These are phyloP conservation scores for Anoplopoma fimbria DNA, from an alignment of 2,113 vertebrate genomes.

Conservation along the genomic window DNA sequence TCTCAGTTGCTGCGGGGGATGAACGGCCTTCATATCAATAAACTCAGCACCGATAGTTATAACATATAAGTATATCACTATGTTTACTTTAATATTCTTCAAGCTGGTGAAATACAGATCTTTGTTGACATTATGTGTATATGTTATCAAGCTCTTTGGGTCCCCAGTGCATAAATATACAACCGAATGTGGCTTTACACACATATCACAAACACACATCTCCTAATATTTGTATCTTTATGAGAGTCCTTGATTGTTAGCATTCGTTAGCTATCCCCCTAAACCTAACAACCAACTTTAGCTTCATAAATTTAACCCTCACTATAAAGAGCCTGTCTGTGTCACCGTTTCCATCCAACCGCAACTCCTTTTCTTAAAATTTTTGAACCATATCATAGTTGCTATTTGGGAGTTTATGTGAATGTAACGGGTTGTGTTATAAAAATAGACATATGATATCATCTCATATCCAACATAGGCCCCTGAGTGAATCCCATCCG, in stretches of 20 bases:
- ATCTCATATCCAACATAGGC: too few relatives aligned
- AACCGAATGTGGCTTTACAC: background rate
- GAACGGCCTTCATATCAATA: background rate
- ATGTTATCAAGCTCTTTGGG: background rate
- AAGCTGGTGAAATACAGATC: background rate
- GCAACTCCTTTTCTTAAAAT: too few relatives aligned
- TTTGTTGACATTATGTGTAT: slow-evolving; percentile 5
- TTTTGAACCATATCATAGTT: too few relatives aligned
- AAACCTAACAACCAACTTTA: background rate
- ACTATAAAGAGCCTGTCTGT: background rate
- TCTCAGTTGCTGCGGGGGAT: background rate
- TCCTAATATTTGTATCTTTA: background rate
- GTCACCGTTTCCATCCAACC: too few relatives aligned
- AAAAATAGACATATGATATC: too few relatives aligned
- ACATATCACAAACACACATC: background rate
- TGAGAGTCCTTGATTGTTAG: background rate
- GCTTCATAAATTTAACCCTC: background rate
- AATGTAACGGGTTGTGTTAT: too few relatives aligned
- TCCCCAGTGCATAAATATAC: background rate
- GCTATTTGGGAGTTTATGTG: too few relatives aligned
- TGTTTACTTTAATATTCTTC: slow-evolving; percentile 15
- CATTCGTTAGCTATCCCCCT: background rate
- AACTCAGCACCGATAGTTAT: background rate
- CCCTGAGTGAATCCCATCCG: too few relatives aligned
- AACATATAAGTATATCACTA: background rate